Evolutionary conservation across 1,140 invertebrate species (phyloP), one percentile per base, ranked within the genome.

Genomic region (Ladona fulva): DNA sequence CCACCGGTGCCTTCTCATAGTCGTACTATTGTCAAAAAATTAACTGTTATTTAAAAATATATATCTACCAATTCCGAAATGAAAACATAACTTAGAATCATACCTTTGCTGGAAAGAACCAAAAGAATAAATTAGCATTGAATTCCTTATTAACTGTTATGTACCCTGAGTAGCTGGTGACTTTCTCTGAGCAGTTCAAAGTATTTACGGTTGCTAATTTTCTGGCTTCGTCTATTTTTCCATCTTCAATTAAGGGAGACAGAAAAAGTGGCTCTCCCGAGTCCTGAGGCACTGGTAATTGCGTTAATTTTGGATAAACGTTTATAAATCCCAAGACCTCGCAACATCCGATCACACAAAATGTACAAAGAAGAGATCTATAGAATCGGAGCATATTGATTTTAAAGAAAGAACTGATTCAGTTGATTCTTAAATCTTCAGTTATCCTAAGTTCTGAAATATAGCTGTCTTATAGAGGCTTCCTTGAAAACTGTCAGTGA

Each of bases 61-160:
- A 8, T 8, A 37, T 37, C 8, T 37, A 37, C 29, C 29, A 8
- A 37, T 37, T 37, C 1, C 8, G 29, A 37, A 1, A 37, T 5
- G 29, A 37, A 5, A 8, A 37, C 8, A 37, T 5, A 37, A 37
- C n/a, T n/a, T 37, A 37, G 29, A 75, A 75, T 19, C 52, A 19
- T 25, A 75, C 83, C 87, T 87, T 83, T 0, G 93, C 90, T 0
- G 93, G 94, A 83, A 95, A 96, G 81, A 94, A 96, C 94, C 94
- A 96, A 84, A 95, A 95, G 85, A 94, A 96, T 80, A 95, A 87
- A 82, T 95, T 95, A 0, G 93, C 93, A 80, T 94, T 91, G 82
- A 87, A 92, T 66, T 88, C 82, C 80, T 91, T 89, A 81, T 95
- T 92, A 5, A 95, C 92, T 0, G 92, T 94, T 11, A 94, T 84